Base-by-base conservation (phyloP, 2,888 invertebrate genomes). In the Nomada fabriciana region DNA sequence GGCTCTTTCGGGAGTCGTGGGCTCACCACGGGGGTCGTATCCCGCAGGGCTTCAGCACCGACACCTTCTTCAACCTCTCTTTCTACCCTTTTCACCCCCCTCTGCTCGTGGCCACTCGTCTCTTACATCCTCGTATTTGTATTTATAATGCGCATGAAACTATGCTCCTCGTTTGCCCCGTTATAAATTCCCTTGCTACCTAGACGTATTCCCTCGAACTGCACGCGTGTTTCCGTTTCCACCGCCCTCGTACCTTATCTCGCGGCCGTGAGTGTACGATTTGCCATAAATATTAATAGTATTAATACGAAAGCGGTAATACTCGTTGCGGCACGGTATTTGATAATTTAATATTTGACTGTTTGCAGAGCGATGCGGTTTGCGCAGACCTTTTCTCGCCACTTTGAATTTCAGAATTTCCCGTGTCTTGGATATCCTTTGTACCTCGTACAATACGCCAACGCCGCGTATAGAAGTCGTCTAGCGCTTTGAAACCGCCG, bases 1-100 rank as follows among this genome's bases (percentile, higher is more conserved):
- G 93, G 93, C 93, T 92, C 89, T 89, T 90, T 93, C 94, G 88
- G 94, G 91, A 94, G 94, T 94, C 93, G 91, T 91, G 91, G 89
- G 91, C 87, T 91, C 94, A 84, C 94, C 91, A 89, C 93, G 90
- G 94, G 94, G 93, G 93, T 89, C 90, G 92, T 92, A 92, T 91
- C 93, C 94, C 92, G 92, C 91, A 91, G 93, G 91, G 93, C 90
- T 86, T 87, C 87, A 87, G 88, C 90, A 90, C 89, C 91, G 89
- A 92, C 91, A 92, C 92, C 91, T 92, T 89, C 89, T 78, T 80
- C 80, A 65, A 63, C 81, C 76, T 70, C 79, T 74, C 74, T 74
- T 82, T 81, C 81, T 55, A 55, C 67, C 65, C 60, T 52, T 60
- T 59, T 42, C 53, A 2, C 18, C 18, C 50, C 61, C 25, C 74